Conservation (phyloP, 2,797 vertebrate species). For the Mallotus villosus region DNA sequence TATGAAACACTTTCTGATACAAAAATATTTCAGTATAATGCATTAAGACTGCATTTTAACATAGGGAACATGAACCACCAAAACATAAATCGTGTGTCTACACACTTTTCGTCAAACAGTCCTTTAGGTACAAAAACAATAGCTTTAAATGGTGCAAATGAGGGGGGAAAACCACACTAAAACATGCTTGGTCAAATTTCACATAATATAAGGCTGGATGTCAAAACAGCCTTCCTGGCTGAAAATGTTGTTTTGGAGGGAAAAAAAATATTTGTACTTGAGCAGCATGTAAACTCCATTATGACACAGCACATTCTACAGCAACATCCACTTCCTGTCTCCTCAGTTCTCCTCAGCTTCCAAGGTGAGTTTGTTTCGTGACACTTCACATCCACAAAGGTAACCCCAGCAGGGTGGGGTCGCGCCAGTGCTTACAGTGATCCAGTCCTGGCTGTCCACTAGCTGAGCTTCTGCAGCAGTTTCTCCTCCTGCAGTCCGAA, state of each 20-base stretch:
- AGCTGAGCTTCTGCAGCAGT: conserved; percentile 93
- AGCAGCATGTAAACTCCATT: conserved; percentile 52
- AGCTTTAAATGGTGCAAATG: conserved; percentile 47
- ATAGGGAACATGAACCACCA: conserved; percentile 78
- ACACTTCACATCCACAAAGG: not conserved
- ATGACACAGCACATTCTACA: conserved; percentile 8
- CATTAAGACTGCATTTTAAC: conserved; percentile 83
- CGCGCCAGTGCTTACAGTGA: conserved; percentile 10
- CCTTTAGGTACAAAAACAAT: conserved; percentile 65
- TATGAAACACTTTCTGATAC: conserved; percentile 88
- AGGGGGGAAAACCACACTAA: conserved; percentile 56
- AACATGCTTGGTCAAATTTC: conserved; percentile 63
- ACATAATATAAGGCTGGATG: conserved; percentile 7
- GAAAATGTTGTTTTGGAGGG: conserved; percentile 15
- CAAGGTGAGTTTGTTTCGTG: conserved; percentile 8
- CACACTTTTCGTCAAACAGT: conserved; percentile 42
- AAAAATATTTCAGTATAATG: conserved; percentile 97
- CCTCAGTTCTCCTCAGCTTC: conserved; percentile 22
- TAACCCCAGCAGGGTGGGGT: conserved; percentile 30
- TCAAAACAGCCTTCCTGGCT: conserved; percentile 19
- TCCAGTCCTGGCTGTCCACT: conserved; percentile 56
- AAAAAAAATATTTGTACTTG: conserved; percentile 44
- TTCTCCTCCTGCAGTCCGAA: conserved; percentile 94
- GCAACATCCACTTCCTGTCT: conserved; percentile 11
- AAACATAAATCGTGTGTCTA: conserved; percentile 57